Evolutionary conservation across 2,888 invertebrate genomes (phyloP), one percentile per base, ranked within the genome.

Genomic region (Onchidella celtica): DNA sequence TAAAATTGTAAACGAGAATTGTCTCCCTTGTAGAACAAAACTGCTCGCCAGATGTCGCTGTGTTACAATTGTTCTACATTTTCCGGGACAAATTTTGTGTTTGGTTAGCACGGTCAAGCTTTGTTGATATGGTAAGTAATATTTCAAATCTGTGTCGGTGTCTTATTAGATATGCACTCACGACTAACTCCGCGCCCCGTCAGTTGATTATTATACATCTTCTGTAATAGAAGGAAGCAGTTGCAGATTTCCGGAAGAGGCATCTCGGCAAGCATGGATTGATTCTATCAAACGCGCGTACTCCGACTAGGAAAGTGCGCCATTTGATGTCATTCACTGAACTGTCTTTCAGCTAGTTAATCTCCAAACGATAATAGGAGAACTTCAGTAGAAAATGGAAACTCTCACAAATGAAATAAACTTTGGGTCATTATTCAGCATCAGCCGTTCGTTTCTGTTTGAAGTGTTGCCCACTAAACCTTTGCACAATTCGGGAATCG

Each of bases 11-110:
- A 24, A 21, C 47, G 6, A 24, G 59, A 70, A 59, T 72, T 1
- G 47, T n/a, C 24, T 78, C 72, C 70, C 79, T 32, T 61, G n/a
- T 72, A 79, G 79, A 79, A 79, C 79, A 79, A 72, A 72, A 32
- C 24, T 21, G 4, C 38, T 29, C 78, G 40, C 61, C 21, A 79
- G 79, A 63, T 79, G 79, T 57, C 79, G 79, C 72, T 61, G 38
- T 11, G 17, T 34, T 11, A 32, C 14, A 17, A 72, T 66, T 77
- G 79, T 79, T 79, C 79, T 79, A 79, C 79, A 32, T 79, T 70
- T 79, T 79, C 79, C 70, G 66, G 77, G 57, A 11, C 55, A 68
- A 32, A 47, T 47, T 66, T 68, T 68, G 36, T 36, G 55, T 66
- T 77, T 40, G 65, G 40, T 17, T 57, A 61, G 34, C 17, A 24